Base-by-base conservation (phyloP, 2,888 invertebrate genomes). In the Reticulitermes lucifugus region DNA sequence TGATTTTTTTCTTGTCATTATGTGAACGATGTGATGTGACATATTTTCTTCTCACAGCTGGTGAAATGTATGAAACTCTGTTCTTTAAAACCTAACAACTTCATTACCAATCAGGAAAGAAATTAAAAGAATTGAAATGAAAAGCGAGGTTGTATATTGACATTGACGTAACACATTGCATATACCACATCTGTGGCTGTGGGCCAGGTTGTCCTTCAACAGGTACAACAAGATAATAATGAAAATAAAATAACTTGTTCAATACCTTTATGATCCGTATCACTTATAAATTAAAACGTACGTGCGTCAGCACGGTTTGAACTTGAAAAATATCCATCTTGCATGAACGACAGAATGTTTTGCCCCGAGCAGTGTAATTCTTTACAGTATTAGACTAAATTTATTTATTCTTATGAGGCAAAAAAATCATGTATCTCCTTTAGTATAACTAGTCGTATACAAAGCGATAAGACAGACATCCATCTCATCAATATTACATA, bases 371-470 rank as follows among this genome's bases (percentile, higher is more conserved):
- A 6, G 25, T 79, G 51, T 29, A 79, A 29, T 41, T n/a, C 14
- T 81, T 81, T 81, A 55, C 81, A 81, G 22, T 60, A 65, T 60
- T 65, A 65, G n/a, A 65, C 65, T 65, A 65, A 65, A 12, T 65
- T 82, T 70, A 29, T 70, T 65, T 55, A 71, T n/a, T 77, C 25
- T 77, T 46, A n/a, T 3, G 21, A 46, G 41, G 46, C 41, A n/a
- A 77, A 77, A 35, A 75, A 77, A 21, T 35, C 29, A 41, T 41
- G 41, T 41, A 41, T 73, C 12, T 73, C 41, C 41, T 41, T 41
- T 10, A 46, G 59, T 65, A 35, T 60, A 65, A 65, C 85, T 85
- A 85, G 77, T 85, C 85, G 85, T 85, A 85, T 85, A 85, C 85
- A 85, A 83, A 85, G 85, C 83, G 73, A 83, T 83, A 80, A 83